Percentiles rank a stretch among this genome's conserved stretches.
phyloP scores from a whole-genome alignment of 2,113 vertebrate species.

The Cinclus mexicanus region DNA sequence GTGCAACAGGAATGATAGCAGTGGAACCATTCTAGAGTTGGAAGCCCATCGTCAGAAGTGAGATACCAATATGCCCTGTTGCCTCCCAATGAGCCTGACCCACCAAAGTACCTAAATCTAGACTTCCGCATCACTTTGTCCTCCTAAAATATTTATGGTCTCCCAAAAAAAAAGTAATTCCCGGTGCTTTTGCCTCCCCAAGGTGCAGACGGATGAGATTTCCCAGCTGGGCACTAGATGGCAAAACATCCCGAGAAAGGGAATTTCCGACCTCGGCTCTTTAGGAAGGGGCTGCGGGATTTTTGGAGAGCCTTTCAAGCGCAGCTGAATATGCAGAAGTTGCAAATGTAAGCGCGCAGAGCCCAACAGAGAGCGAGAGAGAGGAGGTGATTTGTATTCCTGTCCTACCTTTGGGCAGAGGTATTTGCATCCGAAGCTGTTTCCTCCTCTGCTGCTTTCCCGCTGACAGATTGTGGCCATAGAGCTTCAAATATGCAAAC shows the following conservation, averaged over 20 bases:
- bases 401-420: neutral
- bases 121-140: neutral
- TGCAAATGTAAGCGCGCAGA: neutral
- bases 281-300: neutral
- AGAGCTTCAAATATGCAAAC: neutral
- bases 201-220: neutral
- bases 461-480: neutral
- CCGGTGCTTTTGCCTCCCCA: neutral
- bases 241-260: slow-evolving; percentile 39
- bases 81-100: neutral
- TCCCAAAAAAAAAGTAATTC: neutral
- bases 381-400: neutral
- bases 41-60: neutral
- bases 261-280: neutral
- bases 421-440: neutral
- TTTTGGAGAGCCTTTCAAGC: neutral
- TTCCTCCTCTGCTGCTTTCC: neutral
- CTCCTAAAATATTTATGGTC: neutral
- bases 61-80: accelerated
- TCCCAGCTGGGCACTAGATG: slow-evolving; percentile 47
- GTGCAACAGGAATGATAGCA: neutral
- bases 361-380: neutral
- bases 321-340: neutral
- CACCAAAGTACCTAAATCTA: neutral
- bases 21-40: neutral